Evolutionary conservation across 1,140 invertebrate genomes (phyloP), one percentile per base, ranked within the genome.

Genomic region (Pararge aegeria): DNA sequence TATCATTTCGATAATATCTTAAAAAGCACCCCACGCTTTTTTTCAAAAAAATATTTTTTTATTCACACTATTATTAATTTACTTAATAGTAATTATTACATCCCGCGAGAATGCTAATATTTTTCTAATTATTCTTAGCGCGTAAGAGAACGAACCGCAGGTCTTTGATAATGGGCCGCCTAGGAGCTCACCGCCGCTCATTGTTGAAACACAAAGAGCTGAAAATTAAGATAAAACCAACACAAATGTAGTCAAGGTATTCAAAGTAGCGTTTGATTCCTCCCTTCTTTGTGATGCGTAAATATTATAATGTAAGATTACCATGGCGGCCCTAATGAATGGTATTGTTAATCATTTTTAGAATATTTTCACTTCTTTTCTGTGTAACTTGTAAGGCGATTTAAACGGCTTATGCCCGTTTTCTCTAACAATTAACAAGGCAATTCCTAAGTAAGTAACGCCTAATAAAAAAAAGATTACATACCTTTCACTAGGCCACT

Each of bases 141-240:
- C 29, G 42, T 30, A 55, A 55, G 24, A 19, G 59, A 64, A 57
- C 30, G 55, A 44, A 67, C 56, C 49, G 13, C 56, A 52, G 29
- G 49, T 38, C 60, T 46, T 20, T 15, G 42, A 61, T 58, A 62
- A 66, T 55, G 55, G 24, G 55, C 51, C 29, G 53, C 21, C 38
- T 61, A 61, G 42, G 15, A 54, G 27, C 42, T 42, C 55, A 46
- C 56, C 46, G 29, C 55, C 30, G 61, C 50, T 64, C 64, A 69
- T 69, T 69, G 63, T 66, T 61, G 16, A 63, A 68, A 50, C 19
- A 73, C 64, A 69, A 69, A 66, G 66, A 59, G 60, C 60, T 61
- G 63, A 55, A 62, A 73, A 73, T 72, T 69, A 69, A 73, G 70
- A 73, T 67, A 73, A 69, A 73, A 66, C 61, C 66, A 62, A 61